Evolutionary conservation across 2,888 invertebrate genomes (phyloP).

Genomic region (Orthosia gracilis): DNA sequence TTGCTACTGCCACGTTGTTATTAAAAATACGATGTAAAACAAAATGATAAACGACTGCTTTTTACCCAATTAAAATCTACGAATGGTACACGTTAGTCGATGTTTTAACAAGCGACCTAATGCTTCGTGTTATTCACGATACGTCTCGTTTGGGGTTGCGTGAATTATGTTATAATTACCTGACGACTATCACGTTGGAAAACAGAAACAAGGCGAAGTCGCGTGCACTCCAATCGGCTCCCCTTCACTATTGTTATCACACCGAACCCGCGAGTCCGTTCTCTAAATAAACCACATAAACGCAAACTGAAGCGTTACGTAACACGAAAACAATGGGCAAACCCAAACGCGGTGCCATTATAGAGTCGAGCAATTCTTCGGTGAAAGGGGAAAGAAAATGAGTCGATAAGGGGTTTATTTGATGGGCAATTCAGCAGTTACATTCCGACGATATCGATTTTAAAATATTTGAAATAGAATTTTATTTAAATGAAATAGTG

Average conservation of each 20-base stretch:
- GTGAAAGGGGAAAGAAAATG: conserved; percentile 76
- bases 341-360: conserved; percentile 61
- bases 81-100: conserved; percentile 46
- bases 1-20: conserved; percentile 63
- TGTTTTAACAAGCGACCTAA: conserved; percentile 49
- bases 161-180: conserved; percentile 75
- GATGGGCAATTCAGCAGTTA: conserved; percentile 76
- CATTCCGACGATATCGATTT: conserved; percentile 71
- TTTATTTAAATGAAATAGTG: conserved; percentile 70
- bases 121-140: conserved; percentile 26
- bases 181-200: conserved; percentile 68
- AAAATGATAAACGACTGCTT: conserved; percentile 70
- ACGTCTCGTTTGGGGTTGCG: conserved; percentile 61
- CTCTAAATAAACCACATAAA: conserved; percentile 61
- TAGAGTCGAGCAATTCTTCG: conserved; percentile 63
- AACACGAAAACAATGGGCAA: conserved; percentile 70
- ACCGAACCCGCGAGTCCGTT: conserved; percentile 57
- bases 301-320: conserved; percentile 71
- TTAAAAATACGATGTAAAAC: conserved; percentile 67
- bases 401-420: conserved; percentile 77
- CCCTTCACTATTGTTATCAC: conserved; percentile 73
- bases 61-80: conserved; percentile 67
- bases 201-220: conserved; percentile 71
- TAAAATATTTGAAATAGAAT: conserved; percentile 72
- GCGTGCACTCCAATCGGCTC: conserved; percentile 72